Evolutionary conservation across 2,113 vertebrate genomes (phyloP).

Genomic region (Thymallus thymallus): DNA sequence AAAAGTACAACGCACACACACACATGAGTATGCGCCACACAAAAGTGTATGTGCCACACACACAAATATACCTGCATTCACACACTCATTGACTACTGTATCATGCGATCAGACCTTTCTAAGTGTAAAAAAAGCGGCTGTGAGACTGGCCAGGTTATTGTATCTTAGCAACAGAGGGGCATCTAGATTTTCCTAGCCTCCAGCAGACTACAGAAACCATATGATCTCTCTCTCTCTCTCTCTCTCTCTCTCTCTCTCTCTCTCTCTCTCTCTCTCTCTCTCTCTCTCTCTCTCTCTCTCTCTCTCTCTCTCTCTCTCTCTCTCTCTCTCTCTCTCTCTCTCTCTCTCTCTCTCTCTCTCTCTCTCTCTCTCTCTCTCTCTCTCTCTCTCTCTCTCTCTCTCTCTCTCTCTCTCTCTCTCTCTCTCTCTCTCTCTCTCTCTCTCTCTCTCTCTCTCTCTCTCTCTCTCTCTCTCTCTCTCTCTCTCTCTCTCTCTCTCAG

Average conservation of each 20-base stretch:
- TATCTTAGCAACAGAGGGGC: constrained; percentile 76
- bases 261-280: too few species aligned
- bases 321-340: constrained; percentile 9
- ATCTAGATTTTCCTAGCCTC: constrained; percentile 28
- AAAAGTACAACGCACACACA: constrained; percentile 4
- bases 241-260: not conserved
- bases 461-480: not conserved
- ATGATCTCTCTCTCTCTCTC: not conserved
- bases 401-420: not conserved
- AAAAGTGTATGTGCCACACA: constrained; percentile 17
- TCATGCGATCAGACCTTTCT: constrained; percentile 12
- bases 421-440: not conserved
- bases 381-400: not conserved
- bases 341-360: not conserved
- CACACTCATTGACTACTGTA: constrained; percentile 3
- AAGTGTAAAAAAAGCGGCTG: constrained; percentile 38
- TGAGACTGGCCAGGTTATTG: constrained; percentile 58
- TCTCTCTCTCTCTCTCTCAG: not conserved
- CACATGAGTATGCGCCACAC: not conserved
- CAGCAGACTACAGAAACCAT: constrained; percentile 17
- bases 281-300: not conserved
- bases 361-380: not conserved
- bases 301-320: not conserved
- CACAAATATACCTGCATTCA: not conserved
- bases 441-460: not conserved